Base-by-base conservation (phyloP, 2,888 invertebrate species). In the Trissoscelio sp. region DNA sequence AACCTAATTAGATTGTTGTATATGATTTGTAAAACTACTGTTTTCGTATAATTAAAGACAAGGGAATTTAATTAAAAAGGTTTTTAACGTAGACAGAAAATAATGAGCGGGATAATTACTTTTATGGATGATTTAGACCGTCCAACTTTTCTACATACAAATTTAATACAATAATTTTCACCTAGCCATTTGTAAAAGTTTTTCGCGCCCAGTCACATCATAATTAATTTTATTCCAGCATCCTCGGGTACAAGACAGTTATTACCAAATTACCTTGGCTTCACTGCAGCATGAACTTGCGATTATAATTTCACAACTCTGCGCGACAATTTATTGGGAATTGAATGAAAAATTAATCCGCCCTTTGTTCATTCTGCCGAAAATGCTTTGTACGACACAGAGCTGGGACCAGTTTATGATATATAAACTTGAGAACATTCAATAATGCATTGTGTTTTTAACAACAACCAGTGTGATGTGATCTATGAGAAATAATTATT, bases 361-460 rank as follows among this genome's bases (percentile, higher is more conserved):
- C 14, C 28, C 20, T 31, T 14, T 28, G 37, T 58, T 66, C 66
- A 66, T 66, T 66, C 24, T 3, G 11, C 44, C 48, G 31, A 75
- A 62, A 58, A 75, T 46, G 55, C 18, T 46, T 55, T 51, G 48
- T 28, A 46, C 37, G 9, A 20, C n/a, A 31, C 14, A 6, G 11
- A 16, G 12, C 31, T 12, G 37, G 6, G 48, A 28, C 42, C 57
- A 55, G 42, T 18, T 31, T 18, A 31, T 73, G 64, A 64, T 64
- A 64, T 64, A 74, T 74, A 74, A 55, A 57, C 64, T 64, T 55
- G 64, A 74, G 74, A 64, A 74, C 64, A 57, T n/a, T 42, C 53
- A 57, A 55, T 53, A 62, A 46, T 22, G 31, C 18, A 31, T 7
- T 16, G 7, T n/a, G 24, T n/a, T n/a, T n/a, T n/a, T n/a, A n/a